Base-by-base conservation (phyloP, 1,140 invertebrate species). In the Drosophila sproati region DNA sequence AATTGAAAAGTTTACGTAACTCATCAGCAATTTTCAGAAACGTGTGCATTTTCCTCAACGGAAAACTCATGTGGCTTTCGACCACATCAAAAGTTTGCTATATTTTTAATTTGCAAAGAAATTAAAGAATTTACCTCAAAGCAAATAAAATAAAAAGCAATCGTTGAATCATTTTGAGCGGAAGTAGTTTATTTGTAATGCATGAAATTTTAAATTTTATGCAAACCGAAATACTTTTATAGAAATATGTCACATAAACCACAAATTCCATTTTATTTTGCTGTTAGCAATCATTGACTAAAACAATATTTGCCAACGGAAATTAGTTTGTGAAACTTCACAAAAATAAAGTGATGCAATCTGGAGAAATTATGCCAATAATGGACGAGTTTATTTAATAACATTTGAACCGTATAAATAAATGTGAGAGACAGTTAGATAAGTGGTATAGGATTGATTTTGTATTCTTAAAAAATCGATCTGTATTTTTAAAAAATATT, bases 1-100 rank as follows among this genome's bases (percentile, higher is more conserved):
- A 67, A 67, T 67, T 67, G 32, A 37, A 67, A 67, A 57, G 10
- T 56, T 67, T 56, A 10, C n/a, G 8, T 8, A 52, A 52, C 60
- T 48, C 20, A 12, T 6, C 59, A 28, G 29, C 35, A 51, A 41
- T 32, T 32, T 12, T 12, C 5, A 12, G 5, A 54, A 20, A 20
- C 20, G 20, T 57, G 43, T 45, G 29, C n/a, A 45, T 57, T 45
- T 57, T 20, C 1, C 10, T 57, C 31, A 5, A 43, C 29, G n/a
- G 37, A 31, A 7, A 32, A n/a, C 28, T 43, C 39, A 57, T 57
- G 37, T 12, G 3, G 39, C 37, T 43, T 4, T 43, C 0, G 39
- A 43, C 39, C 39, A 56, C 34, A 35, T 56, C 10, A 29, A 51
- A 51, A 43, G 54, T 8, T n/a, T n/a, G 12, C 12, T 5, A 56